Evolutionary conservation across 2,888 invertebrate species (phyloP), one percentile per base, ranked within the genome.

Genomic region (Chesias legatella): DNA sequence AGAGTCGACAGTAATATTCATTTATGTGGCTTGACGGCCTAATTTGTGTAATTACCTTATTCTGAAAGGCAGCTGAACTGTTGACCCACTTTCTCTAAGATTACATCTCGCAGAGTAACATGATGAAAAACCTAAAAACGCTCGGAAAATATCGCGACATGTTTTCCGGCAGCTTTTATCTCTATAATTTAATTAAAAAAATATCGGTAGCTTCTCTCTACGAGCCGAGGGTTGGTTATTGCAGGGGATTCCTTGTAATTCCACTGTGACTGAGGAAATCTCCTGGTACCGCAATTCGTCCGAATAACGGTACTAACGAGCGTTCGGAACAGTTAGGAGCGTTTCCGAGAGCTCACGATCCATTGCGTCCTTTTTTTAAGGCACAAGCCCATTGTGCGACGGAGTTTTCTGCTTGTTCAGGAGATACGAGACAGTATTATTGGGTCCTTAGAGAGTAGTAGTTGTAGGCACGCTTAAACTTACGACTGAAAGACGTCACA

Each of bases 161-260:
- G 49, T 58, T 56, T 58, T 36, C 52, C 38, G 50, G 49, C 50
- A 36, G 49, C 43, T 53, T 56, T 53, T 57, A 57, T 54, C 45
- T 43, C 23, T 42, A 65, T 70, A 70, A 75, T 75, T 73, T 71
- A 75, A 75, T 74, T 71, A 70, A 67, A 67, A 53, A 74, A 67
- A 63, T 62, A 66, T 67, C 69, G 65, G 67, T 67, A 59, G 67
- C 64, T 60, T 66, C 65, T 67, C 57, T 43, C 57, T 52, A 61
- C 57, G 53, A 60, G 55, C 48, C 58, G 61, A 62, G 67, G 67
- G 60, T 67, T 67, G 63, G 67, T 69, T 71, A 71, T 73, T 69
- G 71, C 67, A 58, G 57, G 54, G 57, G 63, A 33, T 40, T 30
- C 56, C 63, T 59, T 63, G 67, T 71, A 59, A 71, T 68, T 63